A percentile compares a stretch with the other conserved stretches of the same genome.
Conservation (phyloP, 2,888 invertebrate genomes). For the Calameuta idolon region DNA sequence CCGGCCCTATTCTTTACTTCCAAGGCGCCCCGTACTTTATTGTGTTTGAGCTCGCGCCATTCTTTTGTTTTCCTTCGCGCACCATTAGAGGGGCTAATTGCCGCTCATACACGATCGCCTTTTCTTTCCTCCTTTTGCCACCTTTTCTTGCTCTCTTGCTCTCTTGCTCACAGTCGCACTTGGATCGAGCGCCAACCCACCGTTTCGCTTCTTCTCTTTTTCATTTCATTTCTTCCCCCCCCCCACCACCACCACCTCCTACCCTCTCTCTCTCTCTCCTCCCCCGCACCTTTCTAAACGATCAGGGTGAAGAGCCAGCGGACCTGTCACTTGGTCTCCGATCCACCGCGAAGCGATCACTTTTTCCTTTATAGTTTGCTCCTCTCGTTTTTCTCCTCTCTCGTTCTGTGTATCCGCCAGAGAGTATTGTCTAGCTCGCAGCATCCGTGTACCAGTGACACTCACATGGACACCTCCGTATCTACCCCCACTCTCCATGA, state of each 20-base stretch:
- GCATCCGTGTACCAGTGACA: neutral
- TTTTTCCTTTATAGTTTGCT: conserved; percentile 34
- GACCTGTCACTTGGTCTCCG: conserved; percentile 37
- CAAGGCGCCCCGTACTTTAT: conserved; percentile 46
- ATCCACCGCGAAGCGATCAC: conserved; percentile 39
- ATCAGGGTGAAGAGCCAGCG: conserved; percentile 19
- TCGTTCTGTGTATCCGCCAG: neutral
- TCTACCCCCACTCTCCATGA: neutral
- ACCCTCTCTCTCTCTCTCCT: conserved; percentile 5
- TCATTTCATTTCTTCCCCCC: conserved; percentile 3
- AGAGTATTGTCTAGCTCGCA: conserved; percentile 10
- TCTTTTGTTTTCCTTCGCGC: conserved; percentile 63
- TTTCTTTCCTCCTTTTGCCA: conserved; percentile 57
- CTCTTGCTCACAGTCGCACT: neutral
- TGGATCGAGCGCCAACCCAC: neutral
- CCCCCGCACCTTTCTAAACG: neutral
- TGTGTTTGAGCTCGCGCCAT: conserved; percentile 55
- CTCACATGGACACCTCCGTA: neutral
- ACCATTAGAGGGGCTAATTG: conserved; percentile 65
- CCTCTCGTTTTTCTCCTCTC: neutral
- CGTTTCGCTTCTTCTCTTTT: neutral
- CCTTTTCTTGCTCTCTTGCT: conserved; percentile 36
- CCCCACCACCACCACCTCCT: neutral
- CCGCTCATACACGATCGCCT: conserved; percentile 64
- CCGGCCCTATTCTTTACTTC: conserved; percentile 1